A percentile compares a stretch with the other conserved stretches of the same genome.
These are phyloP conservation scores for Pilophorus perplexus DNA, from an alignment of 2,888 invertebrate species.

Conservation along the genomic window DNA sequence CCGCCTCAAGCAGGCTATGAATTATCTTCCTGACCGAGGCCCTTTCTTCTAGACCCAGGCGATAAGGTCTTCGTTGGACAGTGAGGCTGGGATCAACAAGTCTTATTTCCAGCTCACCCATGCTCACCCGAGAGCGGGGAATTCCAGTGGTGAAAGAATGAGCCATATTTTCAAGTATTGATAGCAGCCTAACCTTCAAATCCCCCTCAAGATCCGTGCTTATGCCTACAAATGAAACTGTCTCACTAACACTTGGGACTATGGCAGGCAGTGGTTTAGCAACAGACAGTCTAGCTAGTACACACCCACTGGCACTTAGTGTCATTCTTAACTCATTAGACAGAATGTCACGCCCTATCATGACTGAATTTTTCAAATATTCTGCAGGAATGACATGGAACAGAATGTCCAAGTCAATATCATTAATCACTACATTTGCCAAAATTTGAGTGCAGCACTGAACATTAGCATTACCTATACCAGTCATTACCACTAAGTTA, in stretches of 20 bases:
- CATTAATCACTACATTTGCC: not conserved
- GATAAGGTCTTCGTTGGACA: too few species aligned
- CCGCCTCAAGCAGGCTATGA: too few species aligned
- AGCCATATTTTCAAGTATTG: too few species aligned
- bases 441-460: not conserved
- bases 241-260: not conserved
- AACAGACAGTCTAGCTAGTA: not conserved
- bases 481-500: not conserved
- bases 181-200: too few species aligned
- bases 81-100: too few species aligned
- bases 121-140: too few species aligned
- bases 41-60: too few species aligned
- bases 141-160: too few species aligned
- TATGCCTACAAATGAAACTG: too few species aligned
- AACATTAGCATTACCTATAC: not conserved
- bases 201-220: too few species aligned
- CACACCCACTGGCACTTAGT: not conserved
- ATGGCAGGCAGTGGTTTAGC: not conserved
- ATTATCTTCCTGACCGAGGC: too few species aligned
- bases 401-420: not conserved
- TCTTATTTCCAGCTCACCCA: too few species aligned
- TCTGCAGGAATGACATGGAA: not conserved
- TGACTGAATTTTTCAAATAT: not conserved
- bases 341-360: not conserved
- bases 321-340: not conserved